Percentiles rank a stretch among this genome's conserved stretches.
Conservation (phyloP, 2,113 vertebrate genomes). For the Oncorhynchus gorbuscha region DNA sequence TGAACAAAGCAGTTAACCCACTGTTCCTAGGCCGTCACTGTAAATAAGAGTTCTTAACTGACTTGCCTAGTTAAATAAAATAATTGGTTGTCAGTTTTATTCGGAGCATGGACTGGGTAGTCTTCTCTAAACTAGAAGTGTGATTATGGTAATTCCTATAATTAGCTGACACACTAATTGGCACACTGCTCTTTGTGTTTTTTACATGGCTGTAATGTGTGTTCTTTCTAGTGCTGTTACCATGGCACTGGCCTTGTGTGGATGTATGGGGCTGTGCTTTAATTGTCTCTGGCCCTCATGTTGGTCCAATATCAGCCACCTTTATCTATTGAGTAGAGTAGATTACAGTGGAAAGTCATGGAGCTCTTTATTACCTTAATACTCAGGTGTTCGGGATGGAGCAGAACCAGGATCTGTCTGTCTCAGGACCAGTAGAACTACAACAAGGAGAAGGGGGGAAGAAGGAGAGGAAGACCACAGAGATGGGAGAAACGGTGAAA, state of each 20-base stretch:
- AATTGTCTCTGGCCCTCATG: slow-evolving; percentile 15
- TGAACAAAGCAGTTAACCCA: too few relatives aligned
- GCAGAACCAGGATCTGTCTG: slow-evolving; percentile 81
- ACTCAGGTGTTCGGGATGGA: slow-evolving; percentile 91
- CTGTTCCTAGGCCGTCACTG: too few relatives aligned
- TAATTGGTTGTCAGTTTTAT: slow-evolving; percentile 29
- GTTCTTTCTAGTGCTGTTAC: background rate
- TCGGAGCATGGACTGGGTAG: background rate
- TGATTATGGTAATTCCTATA: slow-evolving; percentile 65
- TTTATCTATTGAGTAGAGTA: slow-evolving; percentile 15
- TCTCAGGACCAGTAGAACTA: slow-evolving; percentile 69
- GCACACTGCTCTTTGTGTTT: slow-evolving; percentile 22
- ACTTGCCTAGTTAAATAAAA: too few relatives aligned
- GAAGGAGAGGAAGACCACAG: slow-evolving; percentile 75
- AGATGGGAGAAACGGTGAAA: slow-evolving; percentile 72
- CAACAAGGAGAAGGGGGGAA: slow-evolving; percentile 71
- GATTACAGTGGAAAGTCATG: background rate
- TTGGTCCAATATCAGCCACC: slow-evolving; percentile 3
- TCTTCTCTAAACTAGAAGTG: slow-evolving; percentile 46
- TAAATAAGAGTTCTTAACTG: too few relatives aligned
- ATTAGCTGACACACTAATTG: slow-evolving; percentile 66
- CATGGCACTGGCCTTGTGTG: too few relatives aligned
- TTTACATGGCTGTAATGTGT: slow-evolving; percentile 7
- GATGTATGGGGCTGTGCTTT: background rate
- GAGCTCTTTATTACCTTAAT: slow-evolving; percentile 4